Conservation (phyloP, 2,888 invertebrate species). For the Thecocarcelia acutangulata region DNA sequence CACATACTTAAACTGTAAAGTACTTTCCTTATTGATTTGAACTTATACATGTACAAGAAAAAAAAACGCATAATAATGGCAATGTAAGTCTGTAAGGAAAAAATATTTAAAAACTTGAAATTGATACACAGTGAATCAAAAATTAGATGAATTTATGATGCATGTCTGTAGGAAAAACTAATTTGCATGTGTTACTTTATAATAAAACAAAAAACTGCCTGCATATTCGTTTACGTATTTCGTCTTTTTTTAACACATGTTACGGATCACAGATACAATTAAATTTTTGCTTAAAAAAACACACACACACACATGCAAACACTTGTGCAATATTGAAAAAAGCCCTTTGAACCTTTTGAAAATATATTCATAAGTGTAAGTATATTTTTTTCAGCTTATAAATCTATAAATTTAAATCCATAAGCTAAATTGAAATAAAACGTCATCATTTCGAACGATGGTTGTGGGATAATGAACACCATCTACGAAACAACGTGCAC, state of each 20-base stretch:
- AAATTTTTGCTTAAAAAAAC: conserved; percentile 18
- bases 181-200: background rate
- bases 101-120: background rate
- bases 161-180: background rate
- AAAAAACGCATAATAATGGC: too few relatives aligned
- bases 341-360: conserved; percentile 5
- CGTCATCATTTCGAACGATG: conserved; percentile 49
- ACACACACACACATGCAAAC: background rate
- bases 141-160: too few relatives aligned
- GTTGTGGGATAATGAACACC: conserved; percentile 10
- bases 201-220: background rate
- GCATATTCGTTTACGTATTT: background rate
- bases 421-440: conserved; percentile 58
- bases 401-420: conserved; percentile 31
- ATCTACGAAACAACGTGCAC: conserved; percentile 7
- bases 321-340: background rate
- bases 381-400: background rate
- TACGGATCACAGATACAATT: conserved; percentile 44
- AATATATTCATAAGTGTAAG: background rate
- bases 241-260: background rate
- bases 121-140: background rate
- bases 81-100: background rate
- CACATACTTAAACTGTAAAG: conserved; percentile 4
- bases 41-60: background rate
- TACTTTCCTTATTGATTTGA: conserved; percentile 13